A percentile compares a stretch with the other conserved stretches of the same genome.
Evolutionary conservation across 2,797 vertebrate genomes (phyloP).

Genomic region (Naso thynnoides): DNA sequence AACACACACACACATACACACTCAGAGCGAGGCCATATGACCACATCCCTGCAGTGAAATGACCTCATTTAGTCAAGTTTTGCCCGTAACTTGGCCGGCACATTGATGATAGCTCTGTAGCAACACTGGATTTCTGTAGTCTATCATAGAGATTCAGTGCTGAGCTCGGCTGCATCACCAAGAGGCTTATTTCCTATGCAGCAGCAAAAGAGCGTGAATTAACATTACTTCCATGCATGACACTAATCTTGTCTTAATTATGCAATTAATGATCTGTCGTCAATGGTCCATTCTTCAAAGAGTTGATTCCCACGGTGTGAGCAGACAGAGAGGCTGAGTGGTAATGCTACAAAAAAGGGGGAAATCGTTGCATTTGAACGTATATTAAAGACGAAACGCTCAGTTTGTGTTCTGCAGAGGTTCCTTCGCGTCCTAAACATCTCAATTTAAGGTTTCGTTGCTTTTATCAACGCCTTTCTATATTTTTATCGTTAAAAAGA

Average conservation of each 20-base stretch:
- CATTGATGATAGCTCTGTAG: slow-evolving; percentile 18
- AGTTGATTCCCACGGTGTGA: slow-evolving; percentile 10
- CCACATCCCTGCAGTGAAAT: slow-evolving; percentile 64
- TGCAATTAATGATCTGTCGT: slow-evolving; percentile 69
- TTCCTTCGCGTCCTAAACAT: neutral
- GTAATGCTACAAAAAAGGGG: neutral
- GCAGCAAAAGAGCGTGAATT: slow-evolving; percentile 58
- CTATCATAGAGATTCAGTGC: slow-evolving; percentile 29
- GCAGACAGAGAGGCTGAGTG: neutral
- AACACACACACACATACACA: slow-evolving; percentile 19
- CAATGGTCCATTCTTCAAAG: slow-evolving; percentile 47
- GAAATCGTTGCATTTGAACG: neutral
- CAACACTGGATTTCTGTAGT: slow-evolving; percentile 27
- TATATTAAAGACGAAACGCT: slow-evolving; percentile 13
- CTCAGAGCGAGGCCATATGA: slow-evolving; percentile 53
- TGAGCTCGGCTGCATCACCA: slow-evolving; percentile 44
- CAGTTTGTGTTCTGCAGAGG: neutral
- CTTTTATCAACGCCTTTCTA: neutral
- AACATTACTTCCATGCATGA: slow-evolving; percentile 62
- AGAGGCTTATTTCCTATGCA: slow-evolving; percentile 48
- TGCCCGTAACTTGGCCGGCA: slow-evolving; percentile 46
- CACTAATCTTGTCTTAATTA: slow-evolving; percentile 77
- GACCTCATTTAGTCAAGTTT: slow-evolving; percentile 73
- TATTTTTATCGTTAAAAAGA: too few relatives aligned
- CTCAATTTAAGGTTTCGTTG: neutral